Base-by-base conservation (phyloP, 1,140 invertebrate species). In the Saccostrea echinata region DNA sequence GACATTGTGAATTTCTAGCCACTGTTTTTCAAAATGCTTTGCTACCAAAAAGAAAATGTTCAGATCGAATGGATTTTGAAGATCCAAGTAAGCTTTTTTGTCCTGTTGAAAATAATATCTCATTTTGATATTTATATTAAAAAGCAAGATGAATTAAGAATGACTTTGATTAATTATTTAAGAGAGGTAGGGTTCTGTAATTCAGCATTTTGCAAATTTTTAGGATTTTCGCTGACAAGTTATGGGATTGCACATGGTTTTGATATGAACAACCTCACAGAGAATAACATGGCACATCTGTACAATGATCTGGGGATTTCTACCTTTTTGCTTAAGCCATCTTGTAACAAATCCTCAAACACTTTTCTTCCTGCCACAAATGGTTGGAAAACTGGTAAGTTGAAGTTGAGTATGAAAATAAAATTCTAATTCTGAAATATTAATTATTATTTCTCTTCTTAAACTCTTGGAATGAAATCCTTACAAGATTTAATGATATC, bases 1-100 rank as follows among this genome's bases (percentile, higher is more conserved):
- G 27, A 11, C 43, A 83, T 30, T 90, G 90, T 85, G n/a, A 83
- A 51, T 33, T 87, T n/a, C 52, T 33, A 12, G 83, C 52, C 35
- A 9, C 68, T n/a, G 33, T 57, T 27, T 87, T 87, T 0, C 53
- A 87, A 16, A 68, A 83, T 52, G 51, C 76, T n/a, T 53, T 82
- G 1, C 30, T 87, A 18, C 76, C 76, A 81, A 83, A 57, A 43
- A 33, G 68, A 83, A 21, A 52, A 21, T 83, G 51, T n/a, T 1
- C 52, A n/a, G 35, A n/a, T 16, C 21, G n/a, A 83, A 24, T 27
- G 18, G 12, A n/a, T n/a, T 51, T 83, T 83, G 18, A 83, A 51
- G 12, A 18, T 83, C n/a, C 81, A 8, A 52, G 81, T 83, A 27
- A 83, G 81, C 43, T 2, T 24, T 18, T 18, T 82, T 83, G 16